phyloP scores from a whole-genome alignment of 2,888 invertebrate genomes.

The Sepioteuthis lessoniana region DNA sequence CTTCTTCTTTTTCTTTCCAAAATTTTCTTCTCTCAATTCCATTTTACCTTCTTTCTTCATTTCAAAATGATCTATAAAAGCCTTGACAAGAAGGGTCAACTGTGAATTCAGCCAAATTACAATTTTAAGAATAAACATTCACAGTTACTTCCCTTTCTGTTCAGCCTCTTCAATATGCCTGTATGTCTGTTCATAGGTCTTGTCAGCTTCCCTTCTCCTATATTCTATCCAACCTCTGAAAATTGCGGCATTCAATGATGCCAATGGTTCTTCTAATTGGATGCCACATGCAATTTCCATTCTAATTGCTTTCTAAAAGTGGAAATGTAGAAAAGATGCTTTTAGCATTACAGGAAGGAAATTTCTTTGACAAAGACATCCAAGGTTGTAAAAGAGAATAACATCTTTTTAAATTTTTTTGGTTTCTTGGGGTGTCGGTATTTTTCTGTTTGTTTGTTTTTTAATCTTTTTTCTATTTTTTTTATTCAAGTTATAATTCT shows the following conservation, averaged over 20 bases:
- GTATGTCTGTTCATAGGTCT: neutral
- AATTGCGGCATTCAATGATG: neutral
- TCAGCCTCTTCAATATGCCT: neutral
- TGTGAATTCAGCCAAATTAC: neutral
- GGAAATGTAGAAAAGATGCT: neutral
- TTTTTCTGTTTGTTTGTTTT: neutral
- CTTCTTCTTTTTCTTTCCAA: neutral
- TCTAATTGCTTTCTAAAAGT: conserved; percentile 1
- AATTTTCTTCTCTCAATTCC: neutral
- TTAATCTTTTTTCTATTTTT: neutral
- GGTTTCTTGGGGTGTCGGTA: neutral
- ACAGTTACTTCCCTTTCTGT: neutral
- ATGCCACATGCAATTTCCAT: conserved; percentile 33
- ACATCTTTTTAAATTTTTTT: neutral
- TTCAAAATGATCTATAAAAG: neutral
- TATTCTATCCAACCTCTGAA: neutral
- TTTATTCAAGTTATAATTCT: neutral
- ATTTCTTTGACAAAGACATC: conserved; percentile 14
- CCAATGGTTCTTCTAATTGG: conserved; percentile 8
- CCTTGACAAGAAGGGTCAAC: neutral
- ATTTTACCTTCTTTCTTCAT: neutral
- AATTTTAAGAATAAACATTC: neutral
- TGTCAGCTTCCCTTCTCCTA: neutral
- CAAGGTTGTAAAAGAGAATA: neutral
- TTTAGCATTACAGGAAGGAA: neutral